Evolutionary conservation across 2,888 invertebrate species (phyloP).

Genomic region (Folsomia candida): DNA sequence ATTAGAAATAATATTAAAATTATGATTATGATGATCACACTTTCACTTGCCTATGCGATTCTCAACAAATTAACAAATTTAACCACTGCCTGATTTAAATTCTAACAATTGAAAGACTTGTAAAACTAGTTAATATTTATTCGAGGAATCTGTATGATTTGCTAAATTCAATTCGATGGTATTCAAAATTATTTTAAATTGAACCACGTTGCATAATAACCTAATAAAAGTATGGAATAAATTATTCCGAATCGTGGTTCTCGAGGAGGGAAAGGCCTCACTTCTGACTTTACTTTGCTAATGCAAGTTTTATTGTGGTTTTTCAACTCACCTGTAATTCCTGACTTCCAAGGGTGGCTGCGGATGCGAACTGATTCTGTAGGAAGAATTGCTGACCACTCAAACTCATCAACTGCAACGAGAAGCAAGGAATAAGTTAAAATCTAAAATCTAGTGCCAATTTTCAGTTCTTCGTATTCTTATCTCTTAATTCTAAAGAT

Average conservation of each 20-base stretch:
- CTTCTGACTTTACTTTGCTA: no score
- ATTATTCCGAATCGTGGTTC: no score
- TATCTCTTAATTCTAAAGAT: no score
- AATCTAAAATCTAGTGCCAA: no score
- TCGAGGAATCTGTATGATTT: background rate
- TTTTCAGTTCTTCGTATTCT: no score
- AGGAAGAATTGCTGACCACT: slow-evolving; percentile 54
- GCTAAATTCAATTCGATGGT: background rate
- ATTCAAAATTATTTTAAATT: background rate
- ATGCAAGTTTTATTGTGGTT: no score
- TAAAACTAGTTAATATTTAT: slow-evolving; percentile 21
- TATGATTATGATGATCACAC: background rate
- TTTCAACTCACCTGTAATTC: slow-evolving; percentile 54
- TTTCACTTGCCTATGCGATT: background rate
- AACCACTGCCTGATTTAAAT: slow-evolving; percentile 24
- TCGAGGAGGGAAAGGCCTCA: no score
- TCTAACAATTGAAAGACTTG: slow-evolving; percentile 20
- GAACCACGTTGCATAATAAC: no score
- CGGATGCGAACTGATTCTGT: slow-evolving; percentile 55
- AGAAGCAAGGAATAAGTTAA: background rate
- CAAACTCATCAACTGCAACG: slow-evolving; percentile 54
- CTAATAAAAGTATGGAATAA: no score
- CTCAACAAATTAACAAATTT: background rate
- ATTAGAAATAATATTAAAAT: background rate
- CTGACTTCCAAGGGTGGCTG: slow-evolving; percentile 54